These are phyloP conservation scores for Rhagonycha lutea DNA, from an alignment of 2,888 invertebrate genomes.

Conservation along the genomic window DNA sequence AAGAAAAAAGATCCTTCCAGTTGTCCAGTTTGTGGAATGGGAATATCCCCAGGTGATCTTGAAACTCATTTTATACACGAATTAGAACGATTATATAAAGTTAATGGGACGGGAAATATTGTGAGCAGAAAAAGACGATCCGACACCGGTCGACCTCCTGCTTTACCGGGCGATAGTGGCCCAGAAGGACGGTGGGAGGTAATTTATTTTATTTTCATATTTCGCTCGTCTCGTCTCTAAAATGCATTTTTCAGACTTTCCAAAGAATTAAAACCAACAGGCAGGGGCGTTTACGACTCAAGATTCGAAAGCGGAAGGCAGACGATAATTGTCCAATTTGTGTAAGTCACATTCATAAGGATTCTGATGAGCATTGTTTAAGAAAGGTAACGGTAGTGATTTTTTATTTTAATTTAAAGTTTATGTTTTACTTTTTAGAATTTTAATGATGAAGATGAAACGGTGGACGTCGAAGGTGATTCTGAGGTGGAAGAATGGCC, in stretches of 20 bases:
- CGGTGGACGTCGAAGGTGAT: conserved; percentile 69
- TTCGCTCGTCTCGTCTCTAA: neutral
- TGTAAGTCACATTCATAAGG: conserved; percentile 59
- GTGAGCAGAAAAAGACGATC: conserved; percentile 54
- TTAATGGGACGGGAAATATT: conserved; percentile 58
- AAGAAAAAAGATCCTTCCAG: conserved; percentile 54
- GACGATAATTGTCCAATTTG: conserved; percentile 72
- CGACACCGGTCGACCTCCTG: conserved; percentile 51
- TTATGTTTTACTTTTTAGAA: conserved; percentile 15
- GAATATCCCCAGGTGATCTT: conserved; percentile 67
- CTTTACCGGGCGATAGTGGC: conserved; percentile 56
- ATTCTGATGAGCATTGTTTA: conserved; percentile 65
- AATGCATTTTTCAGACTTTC: conserved; percentile 60
- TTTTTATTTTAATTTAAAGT: neutral
- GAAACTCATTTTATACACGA: conserved; percentile 72
- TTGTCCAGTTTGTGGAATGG: conserved; percentile 73
- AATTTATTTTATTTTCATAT: conserved; percentile 30
- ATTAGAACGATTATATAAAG: conserved; percentile 68
- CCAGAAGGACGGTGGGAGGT: conserved; percentile 71
- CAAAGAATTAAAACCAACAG: conserved; percentile 72
- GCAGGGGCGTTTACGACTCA: conserved; percentile 68
- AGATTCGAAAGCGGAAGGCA: conserved; percentile 68
- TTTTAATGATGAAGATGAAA: conserved; percentile 66
- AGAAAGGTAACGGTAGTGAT: conserved; percentile 55
- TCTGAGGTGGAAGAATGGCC: conserved; percentile 64